phyloP scores from a whole-genome alignment of 2,113 vertebrate genomes.

The Miniopterus natalensis region DNA sequence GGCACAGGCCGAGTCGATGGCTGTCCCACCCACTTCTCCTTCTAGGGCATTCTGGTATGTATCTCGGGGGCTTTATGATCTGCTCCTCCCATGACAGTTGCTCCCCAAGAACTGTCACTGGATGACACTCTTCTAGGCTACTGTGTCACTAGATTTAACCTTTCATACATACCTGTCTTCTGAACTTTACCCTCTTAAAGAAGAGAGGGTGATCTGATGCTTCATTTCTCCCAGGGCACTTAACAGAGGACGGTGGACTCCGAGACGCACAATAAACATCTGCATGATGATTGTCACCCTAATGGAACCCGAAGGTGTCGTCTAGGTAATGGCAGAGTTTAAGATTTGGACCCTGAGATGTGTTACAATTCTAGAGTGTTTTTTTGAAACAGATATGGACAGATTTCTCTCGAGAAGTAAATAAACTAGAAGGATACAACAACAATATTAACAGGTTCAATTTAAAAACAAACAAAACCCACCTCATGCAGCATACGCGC shows the following conservation, averaged over 20 bases:
- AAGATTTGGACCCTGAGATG: not conserved
- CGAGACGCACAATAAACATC: not conserved
- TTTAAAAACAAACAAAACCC: constrained; percentile 63
- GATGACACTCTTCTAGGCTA: not conserved
- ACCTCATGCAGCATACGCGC: not conserved
- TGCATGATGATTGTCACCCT: not conserved
- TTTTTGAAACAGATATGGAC: constrained; percentile 36
- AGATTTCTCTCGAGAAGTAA: constrained; percentile 72
- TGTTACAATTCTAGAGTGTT: not conserved
- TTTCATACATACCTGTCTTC: not conserved
- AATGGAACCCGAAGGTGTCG: not conserved
- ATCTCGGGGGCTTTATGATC: not conserved
- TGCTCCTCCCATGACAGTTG: not conserved
- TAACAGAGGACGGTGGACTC: not conserved
- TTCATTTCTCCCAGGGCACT: not conserved
- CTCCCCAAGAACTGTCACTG: not conserved
- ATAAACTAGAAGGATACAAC: constrained; percentile 76
- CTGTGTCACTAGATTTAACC: not conserved
- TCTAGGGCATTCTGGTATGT: not conserved
- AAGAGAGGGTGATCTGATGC: not conserved
- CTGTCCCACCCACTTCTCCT: not conserved
- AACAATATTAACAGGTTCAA: constrained; percentile 49
- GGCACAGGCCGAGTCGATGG: not conserved
- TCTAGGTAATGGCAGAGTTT: not conserved
- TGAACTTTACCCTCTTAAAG: not conserved